Evolutionary conservation across 2,888 invertebrate genomes (phyloP).

Genomic region (Euproctis similis): DNA sequence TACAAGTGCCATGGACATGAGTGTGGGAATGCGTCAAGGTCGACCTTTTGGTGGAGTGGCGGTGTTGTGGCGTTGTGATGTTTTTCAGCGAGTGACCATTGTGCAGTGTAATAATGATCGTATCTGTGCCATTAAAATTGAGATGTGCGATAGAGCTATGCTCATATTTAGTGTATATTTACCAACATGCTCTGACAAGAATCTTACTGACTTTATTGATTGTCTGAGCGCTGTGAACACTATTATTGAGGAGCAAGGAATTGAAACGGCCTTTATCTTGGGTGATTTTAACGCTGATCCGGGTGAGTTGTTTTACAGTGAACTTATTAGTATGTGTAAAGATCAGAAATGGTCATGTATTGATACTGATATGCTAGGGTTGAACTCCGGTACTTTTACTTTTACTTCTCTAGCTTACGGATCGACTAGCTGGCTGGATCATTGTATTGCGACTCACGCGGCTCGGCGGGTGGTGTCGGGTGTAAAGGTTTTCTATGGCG

Average conservation of each 20-base stretch:
- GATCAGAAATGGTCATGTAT: slow-evolving; percentile 4
- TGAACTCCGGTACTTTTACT: not conserved
- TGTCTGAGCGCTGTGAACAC: slow-evolving; percentile 2
- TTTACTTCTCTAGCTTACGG: slow-evolving; percentile 1
- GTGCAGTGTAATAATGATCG: slow-evolving; percentile 1
- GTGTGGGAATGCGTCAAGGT: slow-evolving; percentile 1
- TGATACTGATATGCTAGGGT: slow-evolving; percentile 3
- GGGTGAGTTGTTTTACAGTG: slow-evolving; percentile 1
- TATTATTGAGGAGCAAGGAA: not conserved
- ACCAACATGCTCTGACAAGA: not conserved
- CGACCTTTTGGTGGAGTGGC: slow-evolving; percentile 5
- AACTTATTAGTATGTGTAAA: slow-evolving; percentile 1
- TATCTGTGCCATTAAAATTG: slow-evolving; percentile 4
- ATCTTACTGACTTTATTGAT: slow-evolving; percentile 3
- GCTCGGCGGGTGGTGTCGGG: not conserved
- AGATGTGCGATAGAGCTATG: not conserved
- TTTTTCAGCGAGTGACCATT: slow-evolving; percentile 1
- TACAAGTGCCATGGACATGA: slow-evolving; percentile 1
- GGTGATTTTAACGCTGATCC: slow-evolving; percentile 1
- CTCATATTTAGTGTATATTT: not conserved
- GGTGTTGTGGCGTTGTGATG: slow-evolving; percentile 3
- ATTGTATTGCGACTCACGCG: slow-evolving; percentile 1
- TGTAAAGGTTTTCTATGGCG: not conserved
- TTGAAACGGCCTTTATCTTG: not conserved
- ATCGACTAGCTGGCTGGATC: slow-evolving; percentile 5